Percentiles rank a stretch among this genome's conserved stretches.
phyloP scores from a whole-genome alignment of 2,113 vertebrate genomes.

The Oncorhynchus keta region DNA sequence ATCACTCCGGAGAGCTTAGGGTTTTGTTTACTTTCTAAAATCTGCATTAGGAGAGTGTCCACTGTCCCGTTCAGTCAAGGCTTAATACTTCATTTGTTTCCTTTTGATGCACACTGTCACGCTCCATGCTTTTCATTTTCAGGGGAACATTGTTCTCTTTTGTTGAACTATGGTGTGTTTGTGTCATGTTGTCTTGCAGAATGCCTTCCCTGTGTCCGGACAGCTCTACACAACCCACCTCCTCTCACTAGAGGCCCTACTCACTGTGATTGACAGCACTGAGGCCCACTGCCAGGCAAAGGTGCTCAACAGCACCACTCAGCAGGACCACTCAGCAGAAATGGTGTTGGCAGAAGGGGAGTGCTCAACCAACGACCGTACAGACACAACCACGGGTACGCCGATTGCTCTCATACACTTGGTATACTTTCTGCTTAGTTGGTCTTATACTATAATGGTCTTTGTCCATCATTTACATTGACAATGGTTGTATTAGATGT shows the following conservation, averaged over 20 bases:
- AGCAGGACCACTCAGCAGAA: conserved; percentile 86
- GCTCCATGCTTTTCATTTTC: not conserved
- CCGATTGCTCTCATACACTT: not conserved
- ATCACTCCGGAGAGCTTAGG: not conserved
- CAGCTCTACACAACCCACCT: conserved; percentile 97
- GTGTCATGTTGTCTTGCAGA: conserved; percentile 68
- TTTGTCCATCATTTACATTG: no score
- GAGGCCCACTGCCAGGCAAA: conserved; percentile 94
- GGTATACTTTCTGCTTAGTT: no score
- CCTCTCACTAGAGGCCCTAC: conserved; percentile 91
- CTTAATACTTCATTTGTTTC: no score
- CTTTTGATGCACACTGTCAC: not conserved
- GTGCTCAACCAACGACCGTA: conserved; percentile 42
- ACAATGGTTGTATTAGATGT: no score
- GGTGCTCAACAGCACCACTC: conserved; percentile 80
- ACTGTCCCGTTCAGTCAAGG: not conserved
- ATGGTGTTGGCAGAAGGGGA: conserved; percentile 69
- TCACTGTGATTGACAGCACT: conserved; percentile 96
- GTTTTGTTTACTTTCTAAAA: not conserved
- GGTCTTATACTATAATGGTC: no score
- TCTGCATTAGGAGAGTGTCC: not conserved
- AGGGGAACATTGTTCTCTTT: not conserved
- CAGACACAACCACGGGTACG: conserved; percentile 75
- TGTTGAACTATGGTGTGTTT: not conserved
- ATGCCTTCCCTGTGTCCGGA: conserved; percentile 97